Conservation (phyloP, 2,797 vertebrate genomes). For the Epinephelus awoara region DNA sequence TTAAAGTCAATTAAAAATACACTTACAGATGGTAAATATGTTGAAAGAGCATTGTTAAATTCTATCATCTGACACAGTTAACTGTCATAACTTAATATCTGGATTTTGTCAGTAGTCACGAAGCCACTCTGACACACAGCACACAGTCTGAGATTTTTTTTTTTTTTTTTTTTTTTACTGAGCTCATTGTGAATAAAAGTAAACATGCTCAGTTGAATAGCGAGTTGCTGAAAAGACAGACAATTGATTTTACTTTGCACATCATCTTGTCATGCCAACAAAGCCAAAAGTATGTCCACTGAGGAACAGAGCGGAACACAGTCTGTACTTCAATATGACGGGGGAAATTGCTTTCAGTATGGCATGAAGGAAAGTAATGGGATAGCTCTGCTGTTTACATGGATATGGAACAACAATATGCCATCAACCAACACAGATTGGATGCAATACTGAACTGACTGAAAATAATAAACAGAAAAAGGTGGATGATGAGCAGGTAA, state of each 20-base stretch:
- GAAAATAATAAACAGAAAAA: background rate
- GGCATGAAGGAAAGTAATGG: conserved; percentile 22
- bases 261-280: conserved; percentile 37
- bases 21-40: background rate
- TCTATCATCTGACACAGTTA: background rate
- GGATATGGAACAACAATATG: conserved; percentile 32
- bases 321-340: conserved; percentile 27
- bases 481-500: conserved; percentile 6
- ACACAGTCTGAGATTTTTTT: background rate
- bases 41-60: background rate
- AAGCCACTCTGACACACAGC: background rate
- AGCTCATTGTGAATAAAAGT: conserved; percentile 16
- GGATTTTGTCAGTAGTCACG: conserved; percentile 16
- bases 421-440: conserved; percentile 16
- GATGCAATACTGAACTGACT: background rate
- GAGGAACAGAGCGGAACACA: conserved; percentile 37
- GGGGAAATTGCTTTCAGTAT: conserved; percentile 34
- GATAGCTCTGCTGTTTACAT: conserved; percentile 30
- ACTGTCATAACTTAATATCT: background rate
- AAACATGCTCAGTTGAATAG: conserved; percentile 27
- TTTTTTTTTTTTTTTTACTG: background rate
- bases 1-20: background rate
- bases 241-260: conserved; percentile 34
- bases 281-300: conserved; percentile 27
- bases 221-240: conserved; percentile 25